Conservation (phyloP, 23 tunicate species). For the Ascidia mentula region DNA sequence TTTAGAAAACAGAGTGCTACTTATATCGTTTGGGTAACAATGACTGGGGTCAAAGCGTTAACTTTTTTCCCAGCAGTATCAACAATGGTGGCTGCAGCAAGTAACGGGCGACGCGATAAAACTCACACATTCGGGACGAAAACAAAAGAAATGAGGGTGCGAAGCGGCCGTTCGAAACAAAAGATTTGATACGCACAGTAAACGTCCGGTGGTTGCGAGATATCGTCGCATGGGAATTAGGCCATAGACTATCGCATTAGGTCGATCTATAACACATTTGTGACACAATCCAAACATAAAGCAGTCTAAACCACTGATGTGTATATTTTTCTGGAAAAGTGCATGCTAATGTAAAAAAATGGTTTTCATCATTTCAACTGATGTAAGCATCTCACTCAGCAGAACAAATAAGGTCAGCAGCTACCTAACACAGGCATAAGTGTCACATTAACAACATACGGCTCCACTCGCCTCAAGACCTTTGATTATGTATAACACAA, state of each 20-base stretch:
- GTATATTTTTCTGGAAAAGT: too few species aligned
- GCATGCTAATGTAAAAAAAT: too few species aligned
- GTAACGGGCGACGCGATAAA: slow-evolving; percentile 1
- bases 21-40: slow-evolving; percentile 1
- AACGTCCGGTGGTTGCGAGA: slow-evolving; percentile 9
- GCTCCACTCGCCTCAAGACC: too few species aligned
- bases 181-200: background rate
- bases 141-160: slow-evolving; percentile 3
- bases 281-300: too few species aligned
- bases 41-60: slow-evolving; percentile 4
- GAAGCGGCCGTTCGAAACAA: background rate
- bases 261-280: too few species aligned
- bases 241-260: background rate
- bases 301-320: too few species aligned
- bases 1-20: background rate
- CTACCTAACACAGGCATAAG: too few species aligned
- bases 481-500: too few species aligned
- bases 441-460: too few species aligned
- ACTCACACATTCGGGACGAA: slow-evolving; percentile 7
- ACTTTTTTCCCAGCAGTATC: background rate
- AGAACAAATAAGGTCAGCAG: too few species aligned
- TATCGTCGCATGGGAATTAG: slow-evolving; percentile 6
- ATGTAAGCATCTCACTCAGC: too few species aligned
- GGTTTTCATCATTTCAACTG: too few species aligned
- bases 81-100: background rate